phyloP scores from a whole-genome alignment of 2,888 invertebrate species.

The Coleophora deauratella region DNA sequence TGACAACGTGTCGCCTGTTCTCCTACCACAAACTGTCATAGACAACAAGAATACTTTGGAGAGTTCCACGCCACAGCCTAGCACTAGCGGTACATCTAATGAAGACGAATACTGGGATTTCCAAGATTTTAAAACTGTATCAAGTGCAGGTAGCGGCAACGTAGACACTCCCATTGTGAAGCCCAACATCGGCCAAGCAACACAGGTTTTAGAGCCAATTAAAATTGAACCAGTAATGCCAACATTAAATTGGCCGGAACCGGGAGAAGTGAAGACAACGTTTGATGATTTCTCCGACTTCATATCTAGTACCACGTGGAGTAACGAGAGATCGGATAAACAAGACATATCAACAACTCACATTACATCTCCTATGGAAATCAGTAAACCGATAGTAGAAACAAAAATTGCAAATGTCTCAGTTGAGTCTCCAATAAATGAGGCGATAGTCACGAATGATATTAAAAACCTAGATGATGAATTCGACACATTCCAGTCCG shows the following conservation, averaged over 20 bases:
- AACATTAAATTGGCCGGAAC: slow-evolving; percentile 67
- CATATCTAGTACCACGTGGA: slow-evolving; percentile 38
- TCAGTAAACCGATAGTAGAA: slow-evolving; percentile 6
- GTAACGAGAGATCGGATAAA: slow-evolving; percentile 27
- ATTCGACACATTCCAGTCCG: slow-evolving; percentile 64
- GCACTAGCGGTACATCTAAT: slow-evolving; percentile 15
- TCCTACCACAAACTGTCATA: slow-evolving; percentile 35
- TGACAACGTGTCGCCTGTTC: slow-evolving; percentile 36
- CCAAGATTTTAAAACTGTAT: slow-evolving; percentile 50
- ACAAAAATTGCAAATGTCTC: slow-evolving; percentile 8
- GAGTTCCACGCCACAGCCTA: neutral
- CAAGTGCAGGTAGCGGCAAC: neutral
- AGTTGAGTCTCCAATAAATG: neutral
- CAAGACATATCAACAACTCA: slow-evolving; percentile 11
- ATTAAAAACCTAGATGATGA: slow-evolving; percentile 40
- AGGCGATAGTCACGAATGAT: too few relatives aligned
- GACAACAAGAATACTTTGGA: slow-evolving; percentile 16
- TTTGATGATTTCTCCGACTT: slow-evolving; percentile 65
- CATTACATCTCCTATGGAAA: slow-evolving; percentile 4
- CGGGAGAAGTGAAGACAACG: slow-evolving; percentile 61
- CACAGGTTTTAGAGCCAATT: slow-evolving; percentile 56
- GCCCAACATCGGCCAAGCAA: slow-evolving; percentile 31
- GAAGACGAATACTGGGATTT: slow-evolving; percentile 60
- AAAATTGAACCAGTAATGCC: slow-evolving; percentile 56
- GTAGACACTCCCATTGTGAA: slow-evolving; percentile 14